phyloP scores from a whole-genome alignment of 1,140 invertebrate genomes.

The Latrodectus geometricus region DNA sequence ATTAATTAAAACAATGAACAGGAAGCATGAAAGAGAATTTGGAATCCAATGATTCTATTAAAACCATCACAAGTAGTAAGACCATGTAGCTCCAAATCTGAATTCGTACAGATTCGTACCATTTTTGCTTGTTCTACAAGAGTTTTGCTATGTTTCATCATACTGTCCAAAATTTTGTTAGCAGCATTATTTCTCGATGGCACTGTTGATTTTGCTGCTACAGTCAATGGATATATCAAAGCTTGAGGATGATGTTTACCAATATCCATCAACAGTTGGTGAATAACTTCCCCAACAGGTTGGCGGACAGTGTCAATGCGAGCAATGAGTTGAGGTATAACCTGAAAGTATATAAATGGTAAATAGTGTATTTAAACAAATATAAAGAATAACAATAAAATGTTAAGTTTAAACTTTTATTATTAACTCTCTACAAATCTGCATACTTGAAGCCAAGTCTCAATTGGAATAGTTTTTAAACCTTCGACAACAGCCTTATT shows the following conservation, averaged over 20 bases:
- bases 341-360: slow-evolving; percentile 70
- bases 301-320: slow-evolving; percentile 93
- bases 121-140: slow-evolving; percentile 93
- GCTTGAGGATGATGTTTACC: slow-evolving; percentile 86
- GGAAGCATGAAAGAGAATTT: too few relatives aligned
- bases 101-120: slow-evolving; percentile 69
- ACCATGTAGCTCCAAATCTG: not conserved
- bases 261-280: slow-evolving; percentile 93
- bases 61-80: not conserved
- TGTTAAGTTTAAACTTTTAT: not conserved
- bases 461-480: slow-evolving; percentile 92
- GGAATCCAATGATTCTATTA: not conserved
- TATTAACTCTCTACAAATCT: not conserved
- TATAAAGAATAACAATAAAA: not conserved
- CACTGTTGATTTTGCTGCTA: slow-evolving; percentile 95
- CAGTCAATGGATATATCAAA: slow-evolving; percentile 95
- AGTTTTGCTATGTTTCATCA: slow-evolving; percentile 92
- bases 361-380: not conserved
- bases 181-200: slow-evolving; percentile 86
- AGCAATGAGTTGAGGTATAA: slow-evolving; percentile 98
- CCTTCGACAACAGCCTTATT: slow-evolving; percentile 93
- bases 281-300: slow-evolving; percentile 89
- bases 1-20: too few relatives aligned
- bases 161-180: slow-evolving; percentile 93
- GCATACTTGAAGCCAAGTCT: slow-evolving; percentile 94